Evolutionary conservation across 2,888 invertebrate genomes (phyloP).

Genomic region (Apeira syringaria): DNA sequence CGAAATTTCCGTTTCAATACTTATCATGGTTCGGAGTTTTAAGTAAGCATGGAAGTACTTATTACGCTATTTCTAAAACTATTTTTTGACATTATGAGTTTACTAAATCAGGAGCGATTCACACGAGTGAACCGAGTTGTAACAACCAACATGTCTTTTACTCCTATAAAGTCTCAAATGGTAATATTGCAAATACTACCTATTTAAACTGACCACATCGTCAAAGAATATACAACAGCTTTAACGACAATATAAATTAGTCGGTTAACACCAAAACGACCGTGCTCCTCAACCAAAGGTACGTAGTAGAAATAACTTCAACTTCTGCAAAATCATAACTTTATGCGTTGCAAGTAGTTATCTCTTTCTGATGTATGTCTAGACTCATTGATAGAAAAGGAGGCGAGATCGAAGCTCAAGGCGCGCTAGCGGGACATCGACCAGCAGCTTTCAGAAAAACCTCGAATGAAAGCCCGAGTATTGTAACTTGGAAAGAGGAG

Average conservation of each 20-base stretch:
- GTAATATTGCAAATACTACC: constrained; percentile 48
- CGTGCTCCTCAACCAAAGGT: constrained; percentile 61
- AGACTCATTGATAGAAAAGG: constrained; percentile 46
- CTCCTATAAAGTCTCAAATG: constrained; percentile 51
- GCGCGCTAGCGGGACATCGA: constrained; percentile 81
- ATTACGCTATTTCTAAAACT: too few species aligned
- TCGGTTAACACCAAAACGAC: constrained; percentile 60
- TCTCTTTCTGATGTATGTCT: constrained; percentile 55
- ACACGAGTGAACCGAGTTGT: constrained; percentile 53
- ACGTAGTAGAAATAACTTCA: constrained; percentile 67
- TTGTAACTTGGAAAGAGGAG: constrained; percentile 62
- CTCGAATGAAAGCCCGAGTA: constrained; percentile 44
- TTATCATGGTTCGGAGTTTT: too few species aligned
- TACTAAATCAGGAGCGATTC: constrained; percentile 22
- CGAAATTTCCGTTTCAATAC: too few species aligned
- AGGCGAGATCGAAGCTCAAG: constrained; percentile 59
- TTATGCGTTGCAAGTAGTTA: constrained; percentile 39
- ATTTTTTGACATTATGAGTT: background rate
- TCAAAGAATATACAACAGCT: constrained; percentile 28
- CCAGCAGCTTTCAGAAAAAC: constrained; percentile 83
- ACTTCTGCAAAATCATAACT: constrained; percentile 69
- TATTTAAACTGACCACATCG: constrained; percentile 36
- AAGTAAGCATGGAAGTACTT: too few species aligned
- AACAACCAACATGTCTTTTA: constrained; percentile 57
- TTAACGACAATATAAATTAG: constrained; percentile 47